phyloP scores from a whole-genome alignment of 1,140 invertebrate species.

The Pectinophora gossypiella region DNA sequence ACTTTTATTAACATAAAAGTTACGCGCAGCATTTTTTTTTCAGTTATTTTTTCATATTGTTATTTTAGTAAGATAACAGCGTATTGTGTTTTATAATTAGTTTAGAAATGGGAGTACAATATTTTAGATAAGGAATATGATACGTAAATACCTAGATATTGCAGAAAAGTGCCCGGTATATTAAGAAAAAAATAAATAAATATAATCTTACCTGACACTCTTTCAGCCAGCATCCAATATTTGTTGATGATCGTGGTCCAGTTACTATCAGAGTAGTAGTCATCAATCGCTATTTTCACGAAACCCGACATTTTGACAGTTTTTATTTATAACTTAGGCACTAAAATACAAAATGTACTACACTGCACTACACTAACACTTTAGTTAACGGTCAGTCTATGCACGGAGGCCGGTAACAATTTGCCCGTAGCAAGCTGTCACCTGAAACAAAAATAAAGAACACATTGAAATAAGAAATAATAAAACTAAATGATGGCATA shows the following conservation, averaged over 20 bases:
- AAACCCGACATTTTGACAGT: slow-evolving; percentile 69
- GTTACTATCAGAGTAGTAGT: slow-evolving; percentile 72
- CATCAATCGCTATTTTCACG: slow-evolving; percentile 74
- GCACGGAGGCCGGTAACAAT: slow-evolving; percentile 54
- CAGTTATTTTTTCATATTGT: too few relatives aligned
- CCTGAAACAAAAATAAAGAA: slow-evolving; percentile 42
- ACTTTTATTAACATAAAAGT: too few relatives aligned
- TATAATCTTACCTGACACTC: slow-evolving; percentile 58
- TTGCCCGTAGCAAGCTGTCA: slow-evolving; percentile 59
- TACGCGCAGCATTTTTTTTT: too few relatives aligned
- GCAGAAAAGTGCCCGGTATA: too few relatives aligned
- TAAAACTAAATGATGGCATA: too few relatives aligned
- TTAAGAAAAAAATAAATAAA: too few relatives aligned
- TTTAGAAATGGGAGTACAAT: too few relatives aligned
- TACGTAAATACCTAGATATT: too few relatives aligned
- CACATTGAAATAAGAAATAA: neutral
- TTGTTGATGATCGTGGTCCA: slow-evolving; percentile 74
- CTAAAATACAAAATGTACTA: neutral
- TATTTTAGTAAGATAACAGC: too few relatives aligned
- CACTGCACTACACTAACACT: slow-evolving; percentile 35
- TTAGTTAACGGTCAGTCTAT: slow-evolving; percentile 19
- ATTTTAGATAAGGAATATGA: too few relatives aligned
- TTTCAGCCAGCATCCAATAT: slow-evolving; percentile 72
- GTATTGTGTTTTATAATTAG: too few relatives aligned
- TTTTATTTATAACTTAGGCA: neutral